A percentile compares a stretch with the other conserved stretches of the same genome.
These are phyloP conservation scores for Otolemur garnettii DNA, from an alignment of 2,113 vertebrate genomes.

Conservation along the genomic window DNA sequence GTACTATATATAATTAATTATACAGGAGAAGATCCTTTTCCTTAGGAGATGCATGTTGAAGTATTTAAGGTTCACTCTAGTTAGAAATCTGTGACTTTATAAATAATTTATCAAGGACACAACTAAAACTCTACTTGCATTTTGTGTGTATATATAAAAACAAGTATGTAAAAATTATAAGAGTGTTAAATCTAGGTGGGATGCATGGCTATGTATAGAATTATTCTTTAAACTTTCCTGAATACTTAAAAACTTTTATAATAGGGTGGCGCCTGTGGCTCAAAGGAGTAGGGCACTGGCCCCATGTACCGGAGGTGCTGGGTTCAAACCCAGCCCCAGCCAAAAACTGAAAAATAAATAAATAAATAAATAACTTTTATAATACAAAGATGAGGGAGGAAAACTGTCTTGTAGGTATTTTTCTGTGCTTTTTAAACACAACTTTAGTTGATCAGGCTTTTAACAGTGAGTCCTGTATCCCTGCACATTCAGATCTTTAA, in stretches of 20 bases:
- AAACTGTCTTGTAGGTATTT: background rate
- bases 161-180: background rate
- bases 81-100: background rate
- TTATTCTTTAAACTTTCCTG: background rate
- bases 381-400: background rate
- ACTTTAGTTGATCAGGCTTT: background rate
- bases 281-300: too few relatives aligned
- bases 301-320: too few relatives aligned
- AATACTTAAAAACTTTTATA: background rate
- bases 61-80: background rate
- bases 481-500: background rate
- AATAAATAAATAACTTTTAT: background rate
- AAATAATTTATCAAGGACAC: background rate
- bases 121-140: background rate
- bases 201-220: background rate
- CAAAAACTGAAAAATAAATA: too few relatives aligned
- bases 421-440: background rate
- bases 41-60: background rate
- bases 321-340: too few relatives aligned
- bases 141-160: background rate
- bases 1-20: background rate
- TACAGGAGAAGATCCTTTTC: background rate
- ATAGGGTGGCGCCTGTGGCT: too few relatives aligned
- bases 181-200: too few relatives aligned
- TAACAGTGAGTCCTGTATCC: fast-evolving